Base-by-base conservation (phyloP, 2,113 vertebrate genomes). In the Rhipidura dahli region DNA sequence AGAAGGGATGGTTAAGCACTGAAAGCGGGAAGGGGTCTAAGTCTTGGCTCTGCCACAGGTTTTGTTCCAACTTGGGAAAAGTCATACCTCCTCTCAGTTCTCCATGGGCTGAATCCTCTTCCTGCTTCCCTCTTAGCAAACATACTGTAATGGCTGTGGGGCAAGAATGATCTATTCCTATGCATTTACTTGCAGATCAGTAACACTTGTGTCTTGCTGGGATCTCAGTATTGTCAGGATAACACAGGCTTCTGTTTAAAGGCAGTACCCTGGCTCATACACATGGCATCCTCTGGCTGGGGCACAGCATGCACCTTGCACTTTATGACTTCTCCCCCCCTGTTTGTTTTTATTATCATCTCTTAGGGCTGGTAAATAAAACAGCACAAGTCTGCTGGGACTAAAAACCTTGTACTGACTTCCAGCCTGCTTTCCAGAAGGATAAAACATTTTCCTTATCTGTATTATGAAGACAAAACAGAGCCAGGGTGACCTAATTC, bases 401-500 rank as follows among this genome's bases (percentile, higher is more conserved):
- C 90, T 83, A 65, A 91, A 92, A 93, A 70, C 63, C 59, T 96
- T 87, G 68, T 45, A 44, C 28, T 82, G 87, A 76, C 49, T 93
- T 91, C 53, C 78, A 94, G 13, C 65, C 53, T 39, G 16, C 69
- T 90, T 91, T 82, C n/a, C 57, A 91, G 61, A 82, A 76, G 61
- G 53, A 33, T 50, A 87, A 91, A 51, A 78, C 8, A 70, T 70
- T 84, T 87, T 40, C 24, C 19, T 87, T 94, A 95, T 91, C 90
- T 93, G 35, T 79, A 72, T 57, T 33, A 31, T 7, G 72, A 95
- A 96, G 91, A 94, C 82, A 84, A 93, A 95, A 93, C 78, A 90
- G 37, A 90, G 73, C 19, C 61, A 90, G 53, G 14, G 45, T 90
- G 88, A 91, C 78, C 92, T 69, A 82, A 83, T 90, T 93, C 1